Evolutionary conservation across 2,797 vertebrate species (phyloP), one percentile per base, ranked within the genome.

Genomic region (Avahi laniger): DNA sequence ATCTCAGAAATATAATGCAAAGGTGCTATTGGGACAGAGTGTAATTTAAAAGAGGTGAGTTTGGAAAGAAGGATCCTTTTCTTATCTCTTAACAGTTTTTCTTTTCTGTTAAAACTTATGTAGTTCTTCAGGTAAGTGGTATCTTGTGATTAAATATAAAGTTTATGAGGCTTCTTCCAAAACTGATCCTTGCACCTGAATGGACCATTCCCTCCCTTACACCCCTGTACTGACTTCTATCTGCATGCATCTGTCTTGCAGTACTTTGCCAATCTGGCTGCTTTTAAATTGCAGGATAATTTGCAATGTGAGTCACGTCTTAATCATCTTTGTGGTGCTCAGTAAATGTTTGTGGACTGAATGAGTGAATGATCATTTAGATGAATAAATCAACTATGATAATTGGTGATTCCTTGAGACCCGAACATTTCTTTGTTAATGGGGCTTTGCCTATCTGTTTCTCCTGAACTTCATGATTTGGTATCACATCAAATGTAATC

Each of bases 341-440:
- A 48, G 11, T 33, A 69, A n/a, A 28, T 89, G n/a, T 86, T 81
- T 93, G 28, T 86, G 73, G 76, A 91, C 70, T 69, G 30, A 96
- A 76, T 95, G 35, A 84, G 65, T 72, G 28, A 83, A 96, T 80
- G 20, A 76, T 75, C 10, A 80, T 7, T 38, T 70, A 20, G 82
- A 41, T 81, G 57, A 89, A 20, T 33, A 83, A 80, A 50, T 73
- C 17, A 70, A 28, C 35, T 41, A 7, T n/a, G 43, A 87, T 79
- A 30, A 24, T 90, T 83, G 76, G 7, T 35, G 73, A 93, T 18
- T 38, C 46, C 41, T 30, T 65, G 69, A 84, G 54, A 54, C 35
- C 35, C 41, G 13, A 13, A 9, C 13, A 18, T 76, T 35, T 93
- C 38, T 91, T 82, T 69, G 1, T 78, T 59, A 57, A 33, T 48